phyloP scores from a whole-genome alignment of 2,113 vertebrate species.

The Scopus umbretta region DNA sequence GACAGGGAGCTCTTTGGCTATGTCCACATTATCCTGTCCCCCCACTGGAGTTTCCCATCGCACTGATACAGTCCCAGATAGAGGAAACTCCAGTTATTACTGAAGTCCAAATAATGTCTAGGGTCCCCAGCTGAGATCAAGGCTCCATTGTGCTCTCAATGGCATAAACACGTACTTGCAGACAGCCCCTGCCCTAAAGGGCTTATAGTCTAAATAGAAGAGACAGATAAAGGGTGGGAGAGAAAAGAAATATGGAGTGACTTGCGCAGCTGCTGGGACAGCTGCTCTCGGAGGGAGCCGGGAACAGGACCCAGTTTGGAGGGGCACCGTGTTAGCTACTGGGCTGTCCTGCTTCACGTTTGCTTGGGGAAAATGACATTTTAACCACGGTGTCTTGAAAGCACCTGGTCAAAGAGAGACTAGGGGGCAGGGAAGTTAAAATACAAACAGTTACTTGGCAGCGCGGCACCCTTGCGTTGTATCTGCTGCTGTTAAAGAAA shows the following conservation, averaged over 20 bases:
- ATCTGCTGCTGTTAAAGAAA: neutral
- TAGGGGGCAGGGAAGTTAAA: neutral
- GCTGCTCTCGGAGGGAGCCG: neutral
- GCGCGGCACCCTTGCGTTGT: neutral
- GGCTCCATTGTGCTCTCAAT: neutral
- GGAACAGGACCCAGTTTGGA: neutral
- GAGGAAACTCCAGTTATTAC: neutral
- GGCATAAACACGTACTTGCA: neutral
- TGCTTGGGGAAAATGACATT: neutral
- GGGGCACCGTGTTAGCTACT: neutral
- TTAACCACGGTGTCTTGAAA: neutral
- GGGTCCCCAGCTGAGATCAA: slow-evolving; percentile 32
- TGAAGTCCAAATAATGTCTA: neutral
- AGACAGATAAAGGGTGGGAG: neutral
- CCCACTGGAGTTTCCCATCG: accelerated
- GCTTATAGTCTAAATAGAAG: neutral
- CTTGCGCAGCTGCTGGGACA: slow-evolving; percentile 31
- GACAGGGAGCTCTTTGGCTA: neutral
- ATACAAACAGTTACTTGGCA: neutral
- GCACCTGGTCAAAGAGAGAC: neutral
- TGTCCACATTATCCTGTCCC: neutral
- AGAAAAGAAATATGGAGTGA: slow-evolving; percentile 32
- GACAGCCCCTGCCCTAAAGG: slow-evolving; percentile 8
- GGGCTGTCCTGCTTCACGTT: neutral
- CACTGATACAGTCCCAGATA: neutral